Conservation (phyloP, 2,113 vertebrate species). For the Eudyptes chrysolophus region DNA sequence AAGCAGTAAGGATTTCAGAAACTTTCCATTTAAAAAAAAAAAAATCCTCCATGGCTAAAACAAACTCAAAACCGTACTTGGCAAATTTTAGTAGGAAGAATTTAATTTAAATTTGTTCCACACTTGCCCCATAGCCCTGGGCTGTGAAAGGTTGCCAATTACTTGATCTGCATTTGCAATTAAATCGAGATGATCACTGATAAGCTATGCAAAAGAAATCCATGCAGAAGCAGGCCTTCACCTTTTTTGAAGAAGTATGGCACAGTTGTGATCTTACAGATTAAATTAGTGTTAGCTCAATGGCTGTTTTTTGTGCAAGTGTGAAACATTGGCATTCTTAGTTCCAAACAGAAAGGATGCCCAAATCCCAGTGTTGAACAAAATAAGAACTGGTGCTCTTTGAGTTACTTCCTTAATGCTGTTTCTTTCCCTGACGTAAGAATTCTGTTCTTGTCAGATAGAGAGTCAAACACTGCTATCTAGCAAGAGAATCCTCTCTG, state of each 20-base stretch:
- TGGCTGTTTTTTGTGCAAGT: neutral
- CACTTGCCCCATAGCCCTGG: neutral
- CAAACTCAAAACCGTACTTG: neutral
- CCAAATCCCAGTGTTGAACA: neutral
- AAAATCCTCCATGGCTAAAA: neutral
- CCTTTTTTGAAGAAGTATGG: neutral
- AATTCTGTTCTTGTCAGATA: conserved; percentile 58
- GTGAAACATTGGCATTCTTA: neutral
- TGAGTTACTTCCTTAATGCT: neutral
- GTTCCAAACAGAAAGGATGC: neutral
- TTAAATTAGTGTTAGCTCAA: neutral
- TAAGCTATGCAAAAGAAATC: neutral
- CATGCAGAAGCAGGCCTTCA: neutral
- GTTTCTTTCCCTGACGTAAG: neutral
- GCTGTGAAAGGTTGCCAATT: neutral
- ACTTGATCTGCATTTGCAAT: conserved; percentile 1
- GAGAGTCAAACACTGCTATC: conserved; percentile 46
- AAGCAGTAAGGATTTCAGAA: neutral
- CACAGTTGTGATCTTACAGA: neutral
- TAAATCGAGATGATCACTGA: conserved; percentile 1
- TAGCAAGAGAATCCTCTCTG: conserved; percentile 38
- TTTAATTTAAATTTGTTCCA: neutral
- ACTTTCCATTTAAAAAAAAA: neutral
- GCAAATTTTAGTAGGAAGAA: conserved; percentile 23
- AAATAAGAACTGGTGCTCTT: neutral